Evolutionary conservation across 1,140 invertebrate species (phyloP).

Genomic region (Oncopeltus fasciatus): DNA sequence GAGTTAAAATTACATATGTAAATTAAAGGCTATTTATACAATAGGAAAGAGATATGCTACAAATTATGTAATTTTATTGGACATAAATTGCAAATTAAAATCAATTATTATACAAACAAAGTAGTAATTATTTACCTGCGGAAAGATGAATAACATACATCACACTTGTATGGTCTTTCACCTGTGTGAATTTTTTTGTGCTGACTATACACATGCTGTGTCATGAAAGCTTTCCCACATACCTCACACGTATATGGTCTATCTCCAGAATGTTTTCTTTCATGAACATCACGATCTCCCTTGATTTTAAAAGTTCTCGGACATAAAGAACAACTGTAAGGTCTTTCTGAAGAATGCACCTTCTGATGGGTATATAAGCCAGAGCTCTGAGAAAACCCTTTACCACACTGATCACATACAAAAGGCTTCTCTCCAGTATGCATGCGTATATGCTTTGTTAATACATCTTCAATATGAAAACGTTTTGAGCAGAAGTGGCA

Average conservation of each 20-base stretch:
- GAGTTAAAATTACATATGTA: too few relatives aligned
- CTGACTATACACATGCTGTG: constrained; percentile 25
- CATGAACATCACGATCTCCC: constrained; percentile 22
- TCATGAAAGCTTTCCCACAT: constrained; percentile 28
- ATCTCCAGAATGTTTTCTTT: constrained; percentile 23
- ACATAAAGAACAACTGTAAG: constrained; percentile 33
- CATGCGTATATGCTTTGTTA: constrained; percentile 37
- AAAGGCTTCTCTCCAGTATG: constrained; percentile 56
- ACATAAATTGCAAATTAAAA: too few relatives aligned
- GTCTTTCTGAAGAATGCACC: constrained; percentile 37
- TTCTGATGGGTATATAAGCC: constrained; percentile 24
- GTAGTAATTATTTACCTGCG: too few relatives aligned
- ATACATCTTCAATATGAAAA: constrained; percentile 23
- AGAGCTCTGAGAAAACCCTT: constrained; percentile 22
- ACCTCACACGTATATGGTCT: constrained; percentile 24
- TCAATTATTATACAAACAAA: too few relatives aligned
- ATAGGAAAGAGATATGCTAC: too few relatives aligned
- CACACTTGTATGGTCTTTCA: constrained; percentile 24
- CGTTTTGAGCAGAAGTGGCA: constrained; percentile 23
- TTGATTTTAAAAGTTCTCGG: constrained; percentile 23
- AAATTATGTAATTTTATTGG: too few relatives aligned
- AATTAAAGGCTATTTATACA: too few relatives aligned
- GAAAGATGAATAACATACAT: constrained; percentile 24
- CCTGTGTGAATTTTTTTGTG: constrained; percentile 28
- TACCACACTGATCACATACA: constrained; percentile 23